Percentiles rank a stretch among this genome's conserved stretches.
Evolutionary conservation across 2,888 invertebrate genomes (phyloP).

Genomic region (Pristionchus mayeri): DNA sequence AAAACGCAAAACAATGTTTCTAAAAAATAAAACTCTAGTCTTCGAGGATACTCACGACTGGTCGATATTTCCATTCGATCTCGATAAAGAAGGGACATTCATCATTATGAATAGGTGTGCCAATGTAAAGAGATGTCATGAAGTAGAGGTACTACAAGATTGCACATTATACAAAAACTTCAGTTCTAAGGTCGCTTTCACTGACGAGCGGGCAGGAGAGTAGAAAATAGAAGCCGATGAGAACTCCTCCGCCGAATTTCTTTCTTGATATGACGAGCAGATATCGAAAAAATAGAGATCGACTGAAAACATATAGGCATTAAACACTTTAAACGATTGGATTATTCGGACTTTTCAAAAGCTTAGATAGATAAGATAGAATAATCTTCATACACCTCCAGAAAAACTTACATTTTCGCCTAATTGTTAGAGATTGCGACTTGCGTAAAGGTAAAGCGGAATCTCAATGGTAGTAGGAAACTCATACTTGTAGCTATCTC

Average conservation of each 20-base stretch:
- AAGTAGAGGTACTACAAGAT: slow-evolving; percentile 36
- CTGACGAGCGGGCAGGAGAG: neutral
- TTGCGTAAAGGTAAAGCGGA: neutral
- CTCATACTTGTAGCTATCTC: too few relatives aligned
- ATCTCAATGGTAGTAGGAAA: too few relatives aligned
- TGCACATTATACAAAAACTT: neutral
- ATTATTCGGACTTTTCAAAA: too few relatives aligned
- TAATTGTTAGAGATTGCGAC: neutral
- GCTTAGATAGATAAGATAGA: too few relatives aligned
- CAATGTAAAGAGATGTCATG: neutral
- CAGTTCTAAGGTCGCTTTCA: too few relatives aligned
- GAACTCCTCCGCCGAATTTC: neutral
- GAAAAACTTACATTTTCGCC: too few relatives aligned
- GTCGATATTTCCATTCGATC: slow-evolving; percentile 40
- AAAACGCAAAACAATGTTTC: too few relatives aligned
- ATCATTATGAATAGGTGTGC: neutral
- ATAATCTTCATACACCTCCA: too few relatives aligned
- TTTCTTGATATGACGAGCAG: slow-evolving; percentile 1
- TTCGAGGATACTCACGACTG: neutral
- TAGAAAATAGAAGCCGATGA: neutral
- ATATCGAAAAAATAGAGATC: slow-evolving; percentile 20
- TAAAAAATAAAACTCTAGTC: too few relatives aligned
- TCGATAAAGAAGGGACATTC: slow-evolving; percentile 48
- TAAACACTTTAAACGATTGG: too few relatives aligned
- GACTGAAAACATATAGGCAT: slow-evolving; percentile 5